phyloP scores from a whole-genome alignment of 2,797 vertebrate genomes.

The Xenops minutus region DNA sequence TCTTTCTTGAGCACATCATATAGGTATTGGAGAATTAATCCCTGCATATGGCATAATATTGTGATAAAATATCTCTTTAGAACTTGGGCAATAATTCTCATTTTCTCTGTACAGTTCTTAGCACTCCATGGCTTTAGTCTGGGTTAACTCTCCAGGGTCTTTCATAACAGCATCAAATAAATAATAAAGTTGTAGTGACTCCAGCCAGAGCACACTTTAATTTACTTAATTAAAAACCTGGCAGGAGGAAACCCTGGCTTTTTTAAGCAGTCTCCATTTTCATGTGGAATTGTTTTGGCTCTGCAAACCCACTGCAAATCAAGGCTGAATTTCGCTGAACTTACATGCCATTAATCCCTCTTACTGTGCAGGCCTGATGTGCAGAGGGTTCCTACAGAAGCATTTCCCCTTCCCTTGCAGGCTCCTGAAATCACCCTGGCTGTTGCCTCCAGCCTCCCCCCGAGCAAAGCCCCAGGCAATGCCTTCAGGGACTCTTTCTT shows the following conservation, averaged over 20 bases:
- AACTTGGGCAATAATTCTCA: neutral
- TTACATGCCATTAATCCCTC: neutral
- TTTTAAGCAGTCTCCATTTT: neutral
- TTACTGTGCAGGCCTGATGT: neutral
- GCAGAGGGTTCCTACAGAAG: neutral
- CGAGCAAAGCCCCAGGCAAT: slow-evolving; percentile 74
- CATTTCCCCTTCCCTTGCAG: slow-evolving; percentile 63
- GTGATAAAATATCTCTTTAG: neutral
- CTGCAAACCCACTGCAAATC: neutral
- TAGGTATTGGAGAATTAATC: neutral
- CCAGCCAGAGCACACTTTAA: neutral
- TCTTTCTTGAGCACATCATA: neutral
- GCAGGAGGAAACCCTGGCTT: neutral
- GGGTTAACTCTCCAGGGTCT: neutral
- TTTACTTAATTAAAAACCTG: neutral
- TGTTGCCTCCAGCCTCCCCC: slow-evolving; percentile 82
- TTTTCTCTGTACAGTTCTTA: neutral
- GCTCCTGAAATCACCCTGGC: slow-evolving; percentile 79
- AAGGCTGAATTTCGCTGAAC: neutral
- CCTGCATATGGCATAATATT: neutral
- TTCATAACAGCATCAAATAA: neutral
- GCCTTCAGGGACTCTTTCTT: slow-evolving; percentile 87
- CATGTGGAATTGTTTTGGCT: neutral
- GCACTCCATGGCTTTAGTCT: neutral
- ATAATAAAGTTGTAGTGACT: neutral